Percentiles rank a stretch among this genome's conserved stretches.
Conservation (phyloP, 2,113 vertebrate species). For the Redunca redunca region DNA sequence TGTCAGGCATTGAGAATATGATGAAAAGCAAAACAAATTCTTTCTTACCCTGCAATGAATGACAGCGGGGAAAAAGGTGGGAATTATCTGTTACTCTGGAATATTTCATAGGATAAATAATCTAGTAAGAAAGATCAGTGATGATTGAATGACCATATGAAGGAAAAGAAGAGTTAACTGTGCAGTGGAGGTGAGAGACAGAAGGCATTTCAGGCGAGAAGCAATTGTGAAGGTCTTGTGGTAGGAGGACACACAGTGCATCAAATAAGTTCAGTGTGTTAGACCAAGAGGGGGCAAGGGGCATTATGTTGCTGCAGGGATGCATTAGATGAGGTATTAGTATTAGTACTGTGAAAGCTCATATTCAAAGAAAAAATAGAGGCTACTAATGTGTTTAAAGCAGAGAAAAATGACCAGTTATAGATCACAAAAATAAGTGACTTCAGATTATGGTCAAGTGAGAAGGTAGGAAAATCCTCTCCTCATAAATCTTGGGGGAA, state of each 20-base stretch:
- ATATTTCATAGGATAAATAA: background rate
- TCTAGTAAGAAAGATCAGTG: background rate
- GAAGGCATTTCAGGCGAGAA: background rate
- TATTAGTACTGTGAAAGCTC: background rate
- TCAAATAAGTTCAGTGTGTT: background rate
- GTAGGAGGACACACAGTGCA: accelerated
- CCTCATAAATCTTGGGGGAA: background rate
- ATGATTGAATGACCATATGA: background rate
- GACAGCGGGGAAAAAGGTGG: background rate
- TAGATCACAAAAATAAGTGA: background rate
- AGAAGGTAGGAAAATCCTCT: background rate
- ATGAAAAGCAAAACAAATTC: background rate
- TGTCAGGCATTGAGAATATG: background rate
- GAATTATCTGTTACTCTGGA: background rate
- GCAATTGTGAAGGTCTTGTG: background rate
- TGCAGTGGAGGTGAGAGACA: background rate
- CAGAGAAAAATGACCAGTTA: background rate
- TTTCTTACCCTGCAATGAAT: background rate
- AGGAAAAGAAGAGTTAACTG: background rate
- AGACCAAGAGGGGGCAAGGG: background rate
- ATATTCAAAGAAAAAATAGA: background rate
- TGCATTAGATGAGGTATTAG: background rate
- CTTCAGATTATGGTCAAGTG: background rate
- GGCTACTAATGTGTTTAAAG: background rate
- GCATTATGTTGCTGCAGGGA: background rate